phyloP scores from a whole-genome alignment of 2,888 invertebrate species.

The Athalia circularis region DNA sequence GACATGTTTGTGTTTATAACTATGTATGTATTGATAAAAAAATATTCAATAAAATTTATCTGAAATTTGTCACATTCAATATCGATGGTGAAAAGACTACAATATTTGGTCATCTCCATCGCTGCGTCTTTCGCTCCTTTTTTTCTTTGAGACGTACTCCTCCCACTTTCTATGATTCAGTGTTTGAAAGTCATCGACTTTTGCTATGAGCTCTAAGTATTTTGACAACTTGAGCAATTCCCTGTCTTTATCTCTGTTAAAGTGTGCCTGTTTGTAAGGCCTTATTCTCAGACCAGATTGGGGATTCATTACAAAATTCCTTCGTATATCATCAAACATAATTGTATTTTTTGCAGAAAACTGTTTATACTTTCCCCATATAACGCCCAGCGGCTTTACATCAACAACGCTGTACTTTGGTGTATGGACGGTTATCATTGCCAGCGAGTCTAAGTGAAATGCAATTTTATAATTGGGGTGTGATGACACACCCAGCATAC shows the following conservation, averaged over 20 bases:
- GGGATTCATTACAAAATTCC: slow-evolving; percentile 99
- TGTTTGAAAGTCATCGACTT: slow-evolving; percentile 86
- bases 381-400: slow-evolving; percentile 96
- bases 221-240: slow-evolving; percentile 88
- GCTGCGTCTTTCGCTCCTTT: slow-evolving; percentile 56
- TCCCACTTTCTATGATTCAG: slow-evolving; percentile 97
- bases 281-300: slow-evolving; percentile 93
- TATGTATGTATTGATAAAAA: slow-evolving; percentile 13
- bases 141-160: slow-evolving; percentile 79
- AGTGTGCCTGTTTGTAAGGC: slow-evolving; percentile 93
- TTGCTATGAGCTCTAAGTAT: slow-evolving; percentile 89
- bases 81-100: slow-evolving; percentile 49
- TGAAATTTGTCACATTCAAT: slow-evolving; percentile 41
- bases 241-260: slow-evolving; percentile 88
- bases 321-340: slow-evolving; percentile 97
- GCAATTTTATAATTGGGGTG: slow-evolving; percentile 92
- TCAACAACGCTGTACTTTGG: slow-evolving; percentile 94
- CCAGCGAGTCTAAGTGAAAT: slow-evolving; percentile 92
- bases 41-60: slow-evolving; percentile 19
- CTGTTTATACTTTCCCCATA: slow-evolving; percentile 96
- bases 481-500: slow-evolving; percentile 88
- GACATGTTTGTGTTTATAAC: neutral
- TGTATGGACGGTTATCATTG: slow-evolving; percentile 96
- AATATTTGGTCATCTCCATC: slow-evolving; percentile 56
- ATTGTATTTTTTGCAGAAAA: slow-evolving; percentile 95